Base-by-base conservation (phyloP, 2,888 invertebrate species). In the Drosophila formosana region DNA sequence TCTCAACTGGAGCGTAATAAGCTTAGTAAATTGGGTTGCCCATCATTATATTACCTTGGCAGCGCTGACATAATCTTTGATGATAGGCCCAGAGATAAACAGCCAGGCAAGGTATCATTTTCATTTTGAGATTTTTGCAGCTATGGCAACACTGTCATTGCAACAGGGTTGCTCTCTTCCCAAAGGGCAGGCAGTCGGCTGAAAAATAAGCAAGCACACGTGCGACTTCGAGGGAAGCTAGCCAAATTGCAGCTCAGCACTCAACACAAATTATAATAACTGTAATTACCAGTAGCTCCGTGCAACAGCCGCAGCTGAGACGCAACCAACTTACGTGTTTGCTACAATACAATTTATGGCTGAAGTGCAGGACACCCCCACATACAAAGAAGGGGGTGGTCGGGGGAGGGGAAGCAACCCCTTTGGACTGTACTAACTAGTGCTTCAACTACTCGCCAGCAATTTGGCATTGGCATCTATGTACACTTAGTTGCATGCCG, bases 211-310 rank as follows among this genome's bases (percentile, higher is more conserved):
- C 81, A 72, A 69, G 62, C 67, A 78, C 83, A 83, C 82, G 80
- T 83, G 79, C 49, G 39, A 39, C 8, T 11, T n/a, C n/a, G 23
- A 3, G 9, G 11, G 11, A 37, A n/a, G 62, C 47, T 43, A n/a
- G 56, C 25, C 66, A 71, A 74, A 70, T 74, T 71, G 64, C 69
- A 49, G 65, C 34, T 26, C 70, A 61, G 80, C 82, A 86, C 84
- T 85, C 86, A 86, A 79, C 82, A 81, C 84, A 85, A 85, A 86
- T 86, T 84, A 84, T 85, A 85, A 85, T 86, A 86, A 86, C 82
- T 78, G 82, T 85, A 85, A 85, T 85, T 85, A 85, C 84, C 64
- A 72, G 72, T 66, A 64, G 69, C 58, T 18, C 39, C 18, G 18
- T 18, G 49, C 52, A 49, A 75, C 39, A 63, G 66, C 65, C 56